Base-by-base conservation (phyloP, 2,888 invertebrate species). In the Cataglyphis livida region DNA sequence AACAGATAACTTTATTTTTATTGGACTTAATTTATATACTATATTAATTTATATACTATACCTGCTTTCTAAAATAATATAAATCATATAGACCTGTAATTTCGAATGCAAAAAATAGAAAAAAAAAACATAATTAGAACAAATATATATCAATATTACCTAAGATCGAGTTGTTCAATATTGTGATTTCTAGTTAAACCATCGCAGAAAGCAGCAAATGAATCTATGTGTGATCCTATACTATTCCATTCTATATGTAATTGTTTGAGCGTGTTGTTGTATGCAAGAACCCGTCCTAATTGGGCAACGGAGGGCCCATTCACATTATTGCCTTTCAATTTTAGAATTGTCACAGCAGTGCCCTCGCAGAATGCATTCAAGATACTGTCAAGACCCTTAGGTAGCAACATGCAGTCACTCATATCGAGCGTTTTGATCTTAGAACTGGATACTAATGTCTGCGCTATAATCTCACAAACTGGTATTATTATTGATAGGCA, bases 401-500 rank as follows among this genome's bases (percentile, higher is more conserved):
- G 48, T 48, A 48, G 18, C 18, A 48, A 48, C 48, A 48, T 18
- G 18, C 48, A 48, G 18, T 48, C 48, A 18, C 48, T 48, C 6
- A 48, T 48, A 48, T 48, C 48, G 5, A 48, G 48, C 6, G 48
- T 48, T 48, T 48, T 48, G 18, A 48, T 48, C 6, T 18, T 48
- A 48, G 48, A 48, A 0, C 48, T 48, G 18, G 48, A 48, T 18
- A 48, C 6, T 48, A 48, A 48, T 48, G 48, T 48, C 18, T 6
- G 48, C 4, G 48, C 48, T 48, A 48, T 48, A 48, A 48, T 88
- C 83, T 93, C 93, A 85, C 94, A 94, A 59, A 93, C 83, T 83
- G 92, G 92, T 12, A 92, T 89, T 75, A 93, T 91, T 61, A 94
- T 91, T 7, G 93, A 93, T 65, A 89, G 89, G 15, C 92, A 91